Percentiles rank a stretch among this genome's conserved stretches.
phyloP scores from a whole-genome alignment of 2,113 vertebrate species.

The Corythornis madagascariensis region DNA sequence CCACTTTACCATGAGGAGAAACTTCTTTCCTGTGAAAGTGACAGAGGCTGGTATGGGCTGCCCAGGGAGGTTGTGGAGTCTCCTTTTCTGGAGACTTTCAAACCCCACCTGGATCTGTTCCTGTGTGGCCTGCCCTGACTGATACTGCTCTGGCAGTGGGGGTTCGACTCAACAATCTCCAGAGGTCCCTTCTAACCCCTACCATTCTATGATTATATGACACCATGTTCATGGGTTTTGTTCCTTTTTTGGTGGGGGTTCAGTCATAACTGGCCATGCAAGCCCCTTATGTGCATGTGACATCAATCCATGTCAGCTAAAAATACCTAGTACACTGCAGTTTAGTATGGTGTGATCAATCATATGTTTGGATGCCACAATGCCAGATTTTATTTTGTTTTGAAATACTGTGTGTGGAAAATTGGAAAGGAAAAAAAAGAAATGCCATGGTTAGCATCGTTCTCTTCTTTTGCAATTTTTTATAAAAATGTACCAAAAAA shows the following conservation, averaged over 20 bases:
- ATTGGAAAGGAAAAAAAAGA: not conserved
- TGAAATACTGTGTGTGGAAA: not conserved
- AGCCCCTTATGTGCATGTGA: not conserved
- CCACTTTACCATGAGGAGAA: too few relatives aligned
- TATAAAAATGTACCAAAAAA: not conserved
- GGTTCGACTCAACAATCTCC: too few relatives aligned
- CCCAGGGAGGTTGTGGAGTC: too few relatives aligned
- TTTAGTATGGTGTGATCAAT: not conserved
- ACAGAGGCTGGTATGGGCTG: too few relatives aligned
- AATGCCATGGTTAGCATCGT: not conserved
- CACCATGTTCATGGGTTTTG: accelerated
- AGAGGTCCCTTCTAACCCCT: too few relatives aligned
- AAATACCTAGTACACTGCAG: accelerated
- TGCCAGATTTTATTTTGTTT: not conserved
- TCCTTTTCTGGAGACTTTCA: too few relatives aligned
- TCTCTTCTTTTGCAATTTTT: not conserved
- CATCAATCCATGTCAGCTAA: not conserved
- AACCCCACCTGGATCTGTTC: too few relatives aligned
- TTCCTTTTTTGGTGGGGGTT: not conserved
- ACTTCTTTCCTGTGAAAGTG: too few relatives aligned
- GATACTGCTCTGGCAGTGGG: too few relatives aligned
- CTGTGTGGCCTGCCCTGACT: too few relatives aligned
- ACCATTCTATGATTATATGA: too few relatives aligned
- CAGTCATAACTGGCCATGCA: not conserved
- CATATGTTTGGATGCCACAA: accelerated